Percentiles rank a stretch among this genome's conserved stretches.
phyloP scores from a whole-genome alignment of 2,888 invertebrate genomes.

The Ptilodon capucinus region DNA sequence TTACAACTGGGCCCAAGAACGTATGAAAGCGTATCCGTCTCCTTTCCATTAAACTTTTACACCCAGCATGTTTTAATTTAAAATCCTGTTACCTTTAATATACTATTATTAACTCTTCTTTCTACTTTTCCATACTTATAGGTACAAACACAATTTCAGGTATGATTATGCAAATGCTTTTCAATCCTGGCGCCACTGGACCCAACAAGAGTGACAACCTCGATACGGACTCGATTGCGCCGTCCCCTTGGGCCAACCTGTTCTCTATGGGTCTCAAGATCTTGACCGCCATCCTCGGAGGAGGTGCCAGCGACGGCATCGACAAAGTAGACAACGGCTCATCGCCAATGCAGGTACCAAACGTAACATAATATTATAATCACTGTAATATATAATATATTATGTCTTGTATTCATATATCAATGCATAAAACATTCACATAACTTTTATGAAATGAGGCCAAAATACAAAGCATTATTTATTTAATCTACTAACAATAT shows the following conservation, averaged over 20 bases:
- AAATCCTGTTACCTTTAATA: constrained; percentile 3
- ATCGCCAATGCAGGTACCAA: constrained; percentile 92
- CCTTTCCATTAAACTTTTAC: not conserved
- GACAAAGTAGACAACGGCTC: constrained; percentile 95
- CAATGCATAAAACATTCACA: not conserved
- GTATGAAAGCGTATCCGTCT: too few species aligned
- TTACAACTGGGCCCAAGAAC: too few species aligned
- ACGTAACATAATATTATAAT: constrained; percentile 16
- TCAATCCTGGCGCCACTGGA: constrained; percentile 86
- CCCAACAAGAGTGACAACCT: constrained; percentile 92
- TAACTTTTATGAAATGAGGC: constrained; percentile 18
- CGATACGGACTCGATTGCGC: constrained; percentile 86
- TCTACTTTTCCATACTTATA: constrained; percentile 9
- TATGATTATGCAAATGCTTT: constrained; percentile 92
- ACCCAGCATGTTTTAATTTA: not conserved
- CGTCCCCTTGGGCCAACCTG: constrained; percentile 94
- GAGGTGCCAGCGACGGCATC: constrained; percentile 90
- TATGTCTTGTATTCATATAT: constrained; percentile 2
- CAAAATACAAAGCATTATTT: constrained; percentile 27
- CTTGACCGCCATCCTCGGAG: constrained; percentile 91
- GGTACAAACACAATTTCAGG: constrained; percentile 20
- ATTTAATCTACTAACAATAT: constrained; percentile 74
- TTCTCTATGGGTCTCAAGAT: constrained; percentile 93
- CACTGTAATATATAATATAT: constrained; percentile 19
- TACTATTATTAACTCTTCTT: constrained; percentile 7